A percentile compares a stretch with the other conserved stretches of the same genome.
Evolutionary conservation across 2,888 invertebrate genomes (phyloP).

Genomic region (Melieria crassipennis): DNA sequence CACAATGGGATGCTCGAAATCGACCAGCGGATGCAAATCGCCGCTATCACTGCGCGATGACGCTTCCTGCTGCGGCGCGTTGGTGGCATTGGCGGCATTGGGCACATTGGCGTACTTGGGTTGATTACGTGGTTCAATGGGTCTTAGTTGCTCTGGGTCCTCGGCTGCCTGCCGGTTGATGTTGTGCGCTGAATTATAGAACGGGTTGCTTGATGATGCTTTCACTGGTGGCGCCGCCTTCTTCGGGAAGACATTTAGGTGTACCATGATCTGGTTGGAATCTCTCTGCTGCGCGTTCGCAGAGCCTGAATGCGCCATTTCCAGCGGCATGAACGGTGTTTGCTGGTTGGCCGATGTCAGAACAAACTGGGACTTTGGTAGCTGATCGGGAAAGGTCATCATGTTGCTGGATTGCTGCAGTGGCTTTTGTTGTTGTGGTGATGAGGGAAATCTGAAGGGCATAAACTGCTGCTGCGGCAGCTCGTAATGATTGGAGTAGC

Average conservation of each 20-base stretch:
- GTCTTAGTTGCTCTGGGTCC: slow-evolving; percentile 29
- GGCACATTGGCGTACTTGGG: slow-evolving; percentile 30
- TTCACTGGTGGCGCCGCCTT: slow-evolving; percentile 55
- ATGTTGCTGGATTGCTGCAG: slow-evolving; percentile 39
- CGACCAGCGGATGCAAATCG: slow-evolving; percentile 49
- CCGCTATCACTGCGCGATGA: slow-evolving; percentile 24
- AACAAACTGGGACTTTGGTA: slow-evolving; percentile 14
- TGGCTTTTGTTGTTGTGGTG: slow-evolving; percentile 39
- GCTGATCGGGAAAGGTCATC: slow-evolving; percentile 43
- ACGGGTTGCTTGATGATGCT: slow-evolving; percentile 56
- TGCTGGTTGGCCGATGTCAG: slow-evolving; percentile 36
- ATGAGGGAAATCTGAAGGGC: slow-evolving; percentile 53
- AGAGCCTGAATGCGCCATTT: slow-evolving; percentile 20
- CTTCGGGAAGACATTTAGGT: slow-evolving; percentile 73
- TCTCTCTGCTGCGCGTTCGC: slow-evolving; percentile 20
- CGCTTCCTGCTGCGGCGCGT: slow-evolving; percentile 22
- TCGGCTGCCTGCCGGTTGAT: slow-evolving; percentile 51
- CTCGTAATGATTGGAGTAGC: slow-evolving; percentile 35
- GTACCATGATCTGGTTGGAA: slow-evolving; percentile 71
- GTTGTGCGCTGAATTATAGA: slow-evolving; percentile 49
- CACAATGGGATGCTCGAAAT: slow-evolving; percentile 60
- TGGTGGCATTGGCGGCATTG: slow-evolving; percentile 19
- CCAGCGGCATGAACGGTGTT: slow-evolving; percentile 45
- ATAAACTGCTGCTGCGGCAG: slow-evolving; percentile 46
- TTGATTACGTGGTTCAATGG: slow-evolving; percentile 39